phyloP scores from a whole-genome alignment of 2,797 vertebrate species.

The Melanotaenia maccullochi region DNA sequence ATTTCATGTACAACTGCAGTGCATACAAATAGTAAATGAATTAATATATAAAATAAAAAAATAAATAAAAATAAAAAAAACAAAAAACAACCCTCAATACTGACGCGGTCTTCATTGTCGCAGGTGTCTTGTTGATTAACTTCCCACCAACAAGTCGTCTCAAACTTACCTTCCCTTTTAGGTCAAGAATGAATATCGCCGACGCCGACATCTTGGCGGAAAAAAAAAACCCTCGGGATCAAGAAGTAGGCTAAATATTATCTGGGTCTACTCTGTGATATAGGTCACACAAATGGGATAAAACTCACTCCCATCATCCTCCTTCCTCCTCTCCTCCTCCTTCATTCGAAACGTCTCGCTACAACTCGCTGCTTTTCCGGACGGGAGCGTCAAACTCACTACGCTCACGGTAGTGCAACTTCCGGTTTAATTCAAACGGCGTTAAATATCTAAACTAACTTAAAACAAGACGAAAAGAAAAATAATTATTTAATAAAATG shows the following conservation, averaged over 20 bases:
- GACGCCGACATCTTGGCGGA: conserved; percentile 82
- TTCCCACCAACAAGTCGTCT: conserved; percentile 59
- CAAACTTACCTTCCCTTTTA: conserved; percentile 88
- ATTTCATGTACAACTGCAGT: rapidly evolving
- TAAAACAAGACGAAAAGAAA: no score
- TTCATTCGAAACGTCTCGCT: conserved; percentile 21
- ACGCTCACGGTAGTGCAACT: background rate
- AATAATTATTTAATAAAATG: no score
- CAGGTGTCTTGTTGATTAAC: conserved; percentile 65
- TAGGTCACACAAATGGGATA: conserved; percentile 59
- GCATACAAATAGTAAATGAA: no score
- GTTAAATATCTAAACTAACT: no score
- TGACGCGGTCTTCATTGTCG: background rate
- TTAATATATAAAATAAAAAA: background rate
- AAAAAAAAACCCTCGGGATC: conserved; percentile 17
- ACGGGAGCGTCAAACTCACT: conserved; percentile 36
- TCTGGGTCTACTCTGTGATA: conserved; percentile 31
- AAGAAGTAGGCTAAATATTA: conserved; percentile 11
- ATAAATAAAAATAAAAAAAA: no score
- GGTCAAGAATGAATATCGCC: conserved; percentile 85
- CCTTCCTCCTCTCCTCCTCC: conserved; percentile 44
- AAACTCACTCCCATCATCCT: conserved; percentile 58
- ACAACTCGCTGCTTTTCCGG: conserved; percentile 63
- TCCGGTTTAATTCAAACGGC: conserved; percentile 40
- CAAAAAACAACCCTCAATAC: background rate